phyloP scores from a whole-genome alignment of 2,888 invertebrate species.

The Synanthedon myopaeformis region DNA sequence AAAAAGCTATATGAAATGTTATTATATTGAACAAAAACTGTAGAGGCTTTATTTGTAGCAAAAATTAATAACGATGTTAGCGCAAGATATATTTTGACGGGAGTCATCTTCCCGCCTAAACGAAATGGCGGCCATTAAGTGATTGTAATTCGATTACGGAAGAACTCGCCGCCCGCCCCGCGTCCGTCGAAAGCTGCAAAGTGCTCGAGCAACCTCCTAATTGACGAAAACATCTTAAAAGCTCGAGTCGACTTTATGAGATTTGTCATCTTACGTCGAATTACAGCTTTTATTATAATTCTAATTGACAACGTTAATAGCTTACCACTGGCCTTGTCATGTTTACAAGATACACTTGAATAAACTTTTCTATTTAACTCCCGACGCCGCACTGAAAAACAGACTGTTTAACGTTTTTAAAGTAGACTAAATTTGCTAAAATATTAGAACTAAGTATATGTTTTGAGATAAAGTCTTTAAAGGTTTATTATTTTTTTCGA shows the following conservation, averaged over 20 bases:
- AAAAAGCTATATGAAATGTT: no score
- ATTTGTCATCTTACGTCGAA: conserved; percentile 26
- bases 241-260: conserved; percentile 26
- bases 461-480: no score
- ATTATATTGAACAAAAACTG: no score
- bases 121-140: conserved; percentile 28
- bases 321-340: no score
- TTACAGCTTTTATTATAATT: conserved; percentile 10
- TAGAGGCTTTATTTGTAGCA: background rate
- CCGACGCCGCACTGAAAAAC: no score
- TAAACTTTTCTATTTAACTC: no score
- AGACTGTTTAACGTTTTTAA: no score
- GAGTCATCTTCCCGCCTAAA: conserved; percentile 16
- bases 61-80: background rate
- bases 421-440: no score
- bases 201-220: conserved; percentile 30
- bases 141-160: conserved; percentile 28
- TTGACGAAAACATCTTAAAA: conserved; percentile 49
- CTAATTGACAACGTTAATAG: conserved; percentile 1
- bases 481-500: no score
- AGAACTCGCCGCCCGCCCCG: conserved; percentile 27
- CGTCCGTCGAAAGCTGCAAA: conserved; percentile 30
- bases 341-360: no score
- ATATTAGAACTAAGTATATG: no score
- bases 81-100: background rate